phyloP scores from a whole-genome alignment of 2,113 vertebrate species.

The Oryzias woworae region DNA sequence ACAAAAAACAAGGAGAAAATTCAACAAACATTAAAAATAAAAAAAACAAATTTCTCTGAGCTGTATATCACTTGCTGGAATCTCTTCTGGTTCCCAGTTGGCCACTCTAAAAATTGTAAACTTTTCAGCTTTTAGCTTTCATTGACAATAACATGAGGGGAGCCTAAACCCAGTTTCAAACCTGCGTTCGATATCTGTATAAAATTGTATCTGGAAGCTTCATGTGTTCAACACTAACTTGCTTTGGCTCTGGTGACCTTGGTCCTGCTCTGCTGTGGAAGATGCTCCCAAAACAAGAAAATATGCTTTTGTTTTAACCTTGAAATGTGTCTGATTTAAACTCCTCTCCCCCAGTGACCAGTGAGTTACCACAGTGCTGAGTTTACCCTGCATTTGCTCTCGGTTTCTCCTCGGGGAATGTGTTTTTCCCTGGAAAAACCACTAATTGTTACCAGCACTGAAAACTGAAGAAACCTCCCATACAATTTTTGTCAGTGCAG shows the following conservation, averaged over 20 bases:
- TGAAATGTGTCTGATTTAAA: slow-evolving; percentile 61
- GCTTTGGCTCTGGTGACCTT: neutral
- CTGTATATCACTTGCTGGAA: neutral
- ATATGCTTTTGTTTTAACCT: slow-evolving; percentile 43
- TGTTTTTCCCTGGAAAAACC: slow-evolving; percentile 69
- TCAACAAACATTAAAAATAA: neutral
- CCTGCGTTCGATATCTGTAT: neutral
- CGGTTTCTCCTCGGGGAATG: slow-evolving; percentile 60
- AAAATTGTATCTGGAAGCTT: slow-evolving; percentile 7
- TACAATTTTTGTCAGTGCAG: slow-evolving; percentile 59
- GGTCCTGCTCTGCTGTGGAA: neutral
- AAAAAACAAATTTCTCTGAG: neutral
- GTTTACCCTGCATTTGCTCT: slow-evolving; percentile 50
- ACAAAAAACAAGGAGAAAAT: neutral
- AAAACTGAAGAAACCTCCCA: slow-evolving; percentile 51
- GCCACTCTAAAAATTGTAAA: neutral
- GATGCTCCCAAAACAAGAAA: slow-evolving; percentile 5
- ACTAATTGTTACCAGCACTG: slow-evolving; percentile 66
- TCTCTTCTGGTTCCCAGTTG: neutral
- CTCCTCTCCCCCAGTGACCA: slow-evolving; percentile 56
- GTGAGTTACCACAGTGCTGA: slow-evolving; percentile 56
- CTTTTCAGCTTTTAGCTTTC: neutral
- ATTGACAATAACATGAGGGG: slow-evolving; percentile 6
- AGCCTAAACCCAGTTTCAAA: neutral
- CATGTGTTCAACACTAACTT: neutral